Evolutionary conservation across 1,140 invertebrate species (phyloP), one percentile per base, ranked within the genome.

Genomic region (Conus ventricosus): DNA sequence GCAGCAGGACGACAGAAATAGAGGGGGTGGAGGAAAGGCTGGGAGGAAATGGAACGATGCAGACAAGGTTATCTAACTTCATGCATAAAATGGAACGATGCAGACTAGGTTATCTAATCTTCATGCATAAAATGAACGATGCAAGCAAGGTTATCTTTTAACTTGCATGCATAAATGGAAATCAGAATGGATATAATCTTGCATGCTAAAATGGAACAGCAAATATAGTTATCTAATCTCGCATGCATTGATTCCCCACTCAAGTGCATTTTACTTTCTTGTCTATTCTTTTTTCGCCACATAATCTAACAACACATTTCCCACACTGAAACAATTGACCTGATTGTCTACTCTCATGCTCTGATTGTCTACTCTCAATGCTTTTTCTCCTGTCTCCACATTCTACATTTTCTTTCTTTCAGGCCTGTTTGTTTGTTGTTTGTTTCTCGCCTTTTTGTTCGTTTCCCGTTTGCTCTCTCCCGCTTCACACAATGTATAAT

Each of bases 71-170:
- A 11, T 11, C 17, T 63, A 63, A 63, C 10, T 4, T 63, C n/a
- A 67, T 55, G 25, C n/a, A 85, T 55, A 85, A 55, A 85, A 55
- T 25, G 84, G 39, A 39, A 39, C 39, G 39, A 39, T 39, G 39
- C 39, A 39, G 39, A 39, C 39, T 1, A 63, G 84, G 60, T 63
- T 11, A 11, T 11, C 17, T 63, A 63, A 63, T 13, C 10, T 4
- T 63, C n/a, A 67, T 55, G 25, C n/a, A 85, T 55, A 85, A 63
- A 85, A 63, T 25, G 57, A 55, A 67, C 55, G 51, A 55, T 17
- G 84, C 17, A 25, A 6, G 8, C 11, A 67, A n/a, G 7, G 84
- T 27, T 25, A 85, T 25, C 57, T 55, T n/a, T n/a, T n/a, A n/a
- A n/a, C n/a, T n/a, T n/a, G n/a, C n/a, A n/a, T n/a, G n/a, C n/a